Evolutionary conservation across 2,888 invertebrate genomes (phyloP), one percentile per base, ranked within the genome.

Genomic region (Drosophila paranaensis): DNA sequence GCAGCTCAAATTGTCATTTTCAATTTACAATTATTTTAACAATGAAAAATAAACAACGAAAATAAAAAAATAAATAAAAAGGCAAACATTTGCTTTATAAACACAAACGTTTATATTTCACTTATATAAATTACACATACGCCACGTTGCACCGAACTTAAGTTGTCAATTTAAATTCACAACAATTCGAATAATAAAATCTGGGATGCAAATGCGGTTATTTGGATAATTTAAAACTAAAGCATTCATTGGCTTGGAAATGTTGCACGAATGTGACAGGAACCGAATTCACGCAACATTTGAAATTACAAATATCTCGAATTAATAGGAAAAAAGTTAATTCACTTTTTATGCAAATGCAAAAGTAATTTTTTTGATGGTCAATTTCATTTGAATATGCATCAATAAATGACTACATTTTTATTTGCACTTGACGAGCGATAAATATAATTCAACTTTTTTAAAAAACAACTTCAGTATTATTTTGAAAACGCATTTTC

Each of bases 71-170:
- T 6, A 30, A 30, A 30, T 30, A 13, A 20, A 35, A 46, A 30
- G 14, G 5, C 20, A 16, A 27, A 43, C 35, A 14, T 56, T 56
- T 56, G 16, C 20, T 35, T 25, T 43, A 8, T 6, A 35, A 45
- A 35, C 14, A 11, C 39, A 20, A 40, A 27, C 13, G 30, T 25
- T 40, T 55, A 11, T 35, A 14, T 63, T 42, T 5, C n/a, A 37
- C 5, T 63, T 27, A 46, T n/a, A 66, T 66, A 66, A 37, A 75
- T 75, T 45, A 63, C 54, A 13, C 46, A 67, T 58, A 71, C 27
- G 61, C 14, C 51, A 25, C 27, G 61, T 46, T 58, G 55, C 6
- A 16, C 6, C 6, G 25, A 60, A 57, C 25, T 50, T 60, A 43
- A 69, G 60, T 53, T 69, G 57, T 40, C 43, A 46, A 37, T 55